Evolutionary conservation across 2,797 vertebrate species (phyloP), one percentile per base, ranked within the genome.

Genomic region (Mycteria americana): DNA sequence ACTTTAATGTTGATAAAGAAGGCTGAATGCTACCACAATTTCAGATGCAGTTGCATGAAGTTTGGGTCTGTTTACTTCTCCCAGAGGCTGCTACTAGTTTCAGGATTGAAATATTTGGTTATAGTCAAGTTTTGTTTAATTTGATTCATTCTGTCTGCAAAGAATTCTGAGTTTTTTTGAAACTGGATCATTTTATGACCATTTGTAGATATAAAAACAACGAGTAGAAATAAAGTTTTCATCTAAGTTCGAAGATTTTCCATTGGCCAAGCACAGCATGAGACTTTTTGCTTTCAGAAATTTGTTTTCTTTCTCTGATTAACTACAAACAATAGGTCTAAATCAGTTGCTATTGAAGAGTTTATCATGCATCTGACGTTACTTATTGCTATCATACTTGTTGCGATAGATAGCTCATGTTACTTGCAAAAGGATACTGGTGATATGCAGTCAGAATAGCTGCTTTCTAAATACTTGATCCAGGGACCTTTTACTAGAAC

Each of bases 401-500:
- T 53, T 57, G 53, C 0, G 0, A n/a, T 31, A 57, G 46, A 11
- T 30, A 11, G 12, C 16, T 85, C 15, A 15, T 13, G 5, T 60
- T 13, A 53, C 18, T 65, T 67, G 46, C 50, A 73, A 85, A 93
- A 54, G 18, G 14, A 15, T 43, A 31, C 41, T 48, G 19, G 28
- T 67, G 25, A 62, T 18, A 50, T 4, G 10, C 21, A 41, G 4
- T 41, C 25, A 67, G 53, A 39, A 24, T 51, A 18, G 14, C 23
- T 79, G 18, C 41, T 91, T 79, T 41, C 59, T 57, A 28, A 79
- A 65, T 53, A 15, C 11, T 76, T 48, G 7, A 37, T 45, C 13
- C 6, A 53, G 54, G 27, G 39, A 75, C 7, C 4, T 78, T 86
- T 72, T 31, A 31, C 10, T 28, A 25, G 16, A 53, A 22, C 5